Percentiles rank a stretch among this genome's conserved stretches.
These are phyloP conservation scores for Sebastes reedi DNA, from an alignment of 2,797 vertebrate species.

Conservation along the genomic window DNA sequence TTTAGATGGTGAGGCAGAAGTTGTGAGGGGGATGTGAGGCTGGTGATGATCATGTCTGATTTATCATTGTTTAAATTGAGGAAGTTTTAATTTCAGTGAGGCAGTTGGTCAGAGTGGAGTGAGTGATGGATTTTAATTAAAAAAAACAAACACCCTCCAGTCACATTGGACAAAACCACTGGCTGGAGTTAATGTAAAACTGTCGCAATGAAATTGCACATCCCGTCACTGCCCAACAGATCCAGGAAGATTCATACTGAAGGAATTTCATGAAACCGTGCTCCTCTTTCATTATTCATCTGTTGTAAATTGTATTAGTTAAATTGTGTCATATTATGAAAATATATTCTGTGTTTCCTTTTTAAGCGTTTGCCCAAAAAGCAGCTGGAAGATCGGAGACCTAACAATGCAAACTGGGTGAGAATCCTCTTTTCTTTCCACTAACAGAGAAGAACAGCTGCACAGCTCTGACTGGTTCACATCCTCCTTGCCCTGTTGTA, in stretches of 20 bases:
- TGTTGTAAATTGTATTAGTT: background rate
- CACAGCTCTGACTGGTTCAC: background rate
- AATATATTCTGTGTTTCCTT: background rate
- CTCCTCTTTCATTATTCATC: background rate
- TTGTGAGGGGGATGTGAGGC: no score
- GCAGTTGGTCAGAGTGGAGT: no score
- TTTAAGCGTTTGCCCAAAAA: background rate
- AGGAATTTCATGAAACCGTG: background rate
- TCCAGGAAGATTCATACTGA: background rate
- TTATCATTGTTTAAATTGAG: no score
- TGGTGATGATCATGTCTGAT: no score
- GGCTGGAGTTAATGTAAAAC: background rate
- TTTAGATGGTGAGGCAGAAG: no score
- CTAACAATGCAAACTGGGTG: slow-evolving; percentile 26
- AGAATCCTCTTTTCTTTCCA: background rate
- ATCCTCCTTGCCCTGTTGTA: background rate
- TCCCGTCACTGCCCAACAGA: background rate
- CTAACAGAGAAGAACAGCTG: background rate
- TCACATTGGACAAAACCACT: background rate
- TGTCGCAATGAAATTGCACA: background rate
- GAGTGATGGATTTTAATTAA: background rate
- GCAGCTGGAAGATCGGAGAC: background rate
- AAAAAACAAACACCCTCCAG: background rate
- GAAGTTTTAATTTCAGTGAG: no score
- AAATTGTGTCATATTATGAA: background rate